Evolutionary conservation across 2,888 invertebrate species (phyloP).

Genomic region (Litoditis marina): DNA sequence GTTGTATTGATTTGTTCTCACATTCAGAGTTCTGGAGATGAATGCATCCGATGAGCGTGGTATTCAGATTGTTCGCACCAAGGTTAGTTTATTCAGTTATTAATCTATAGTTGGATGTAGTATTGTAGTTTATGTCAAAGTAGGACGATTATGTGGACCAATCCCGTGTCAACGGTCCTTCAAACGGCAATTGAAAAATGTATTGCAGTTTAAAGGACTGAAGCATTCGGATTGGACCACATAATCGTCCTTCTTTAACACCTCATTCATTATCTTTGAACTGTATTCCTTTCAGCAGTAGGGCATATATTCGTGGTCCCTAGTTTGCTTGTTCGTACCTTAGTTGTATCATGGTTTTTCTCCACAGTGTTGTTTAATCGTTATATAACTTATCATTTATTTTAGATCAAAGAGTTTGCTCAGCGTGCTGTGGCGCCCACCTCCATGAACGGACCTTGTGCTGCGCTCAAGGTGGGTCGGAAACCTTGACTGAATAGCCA

Average conservation of each 20-base stretch:
- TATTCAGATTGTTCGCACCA: constrained; percentile 91
- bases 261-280: no score
- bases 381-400: no score
- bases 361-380: no score
- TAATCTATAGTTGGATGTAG: background rate
- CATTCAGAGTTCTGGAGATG: constrained; percentile 77
- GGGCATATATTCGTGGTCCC: no score
- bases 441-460: constrained; percentile 38
- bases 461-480: constrained; percentile 77
- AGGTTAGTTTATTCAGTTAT: constrained; percentile 64
- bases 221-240: no score
- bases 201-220: background rate
- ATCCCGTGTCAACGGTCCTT: no score
- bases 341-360: no score
- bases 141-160: no score
- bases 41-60: constrained; percentile 98
- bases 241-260: no score
- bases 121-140: background rate
- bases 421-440: constrained; percentile 74
- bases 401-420: constrained; percentile 82
- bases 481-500: no score
- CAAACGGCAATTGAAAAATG: background rate
- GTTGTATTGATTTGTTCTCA: no score
- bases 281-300: no score
- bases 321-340: background rate